These are phyloP conservation scores for Dinoponera quadriceps DNA, from an alignment of 1,140 invertebrate genomes.

Conservation along the genomic window DNA sequence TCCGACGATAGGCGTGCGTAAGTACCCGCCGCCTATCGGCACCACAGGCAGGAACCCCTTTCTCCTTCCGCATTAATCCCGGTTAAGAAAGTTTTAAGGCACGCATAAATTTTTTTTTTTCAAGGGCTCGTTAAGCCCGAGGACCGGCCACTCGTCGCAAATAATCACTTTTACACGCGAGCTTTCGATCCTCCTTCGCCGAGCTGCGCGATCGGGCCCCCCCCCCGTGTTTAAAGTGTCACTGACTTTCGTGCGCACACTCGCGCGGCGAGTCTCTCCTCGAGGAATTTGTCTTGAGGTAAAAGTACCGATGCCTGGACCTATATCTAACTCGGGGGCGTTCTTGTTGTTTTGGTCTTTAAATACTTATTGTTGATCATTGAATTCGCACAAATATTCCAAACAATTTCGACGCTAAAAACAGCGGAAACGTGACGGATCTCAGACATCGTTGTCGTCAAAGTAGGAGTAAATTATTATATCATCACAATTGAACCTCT, in stretches of 20 bases:
- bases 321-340: too few relatives aligned
- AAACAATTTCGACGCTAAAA: too few relatives aligned
- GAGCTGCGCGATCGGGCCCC: background rate
- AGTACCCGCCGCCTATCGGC: slow-evolving; percentile 54
- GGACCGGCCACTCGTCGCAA: slow-evolving; percentile 3
- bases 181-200: background rate
- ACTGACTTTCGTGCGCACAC: background rate
- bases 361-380: too few relatives aligned
- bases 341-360: too few relatives aligned
- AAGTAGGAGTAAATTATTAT: too few relatives aligned
- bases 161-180: slow-evolving; percentile 41
- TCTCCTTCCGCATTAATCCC: slow-evolving; percentile 61
- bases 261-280: background rate
- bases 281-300: slow-evolving; percentile 1
- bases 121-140: slow-evolving; percentile 30
- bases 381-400: too few relatives aligned
- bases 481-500: too few relatives aligned
- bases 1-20: slow-evolving; percentile 65
- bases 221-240: background rate
- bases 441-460: too few relatives aligned
- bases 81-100: slow-evolving; percentile 63
- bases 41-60: slow-evolving; percentile 16
- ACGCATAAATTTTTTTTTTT: slow-evolving; percentile 68
- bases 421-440: too few relatives aligned
- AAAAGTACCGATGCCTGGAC: too few relatives aligned